Base-by-base conservation (phyloP, 2,797 vertebrate genomes). In the Odontamblyopus rebecca region DNA sequence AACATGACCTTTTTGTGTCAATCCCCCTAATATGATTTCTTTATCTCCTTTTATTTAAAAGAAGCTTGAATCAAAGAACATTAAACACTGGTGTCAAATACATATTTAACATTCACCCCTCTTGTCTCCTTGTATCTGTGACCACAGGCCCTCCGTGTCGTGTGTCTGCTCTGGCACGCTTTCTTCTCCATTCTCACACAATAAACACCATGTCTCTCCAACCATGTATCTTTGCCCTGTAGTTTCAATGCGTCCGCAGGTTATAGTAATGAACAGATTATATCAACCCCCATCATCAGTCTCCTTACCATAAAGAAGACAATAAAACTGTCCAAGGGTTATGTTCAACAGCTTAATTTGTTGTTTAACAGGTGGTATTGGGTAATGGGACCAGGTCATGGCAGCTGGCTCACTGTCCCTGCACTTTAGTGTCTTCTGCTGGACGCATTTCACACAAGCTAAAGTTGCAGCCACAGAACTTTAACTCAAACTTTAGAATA, bases 281-380 rank as follows among this genome's bases (percentile, higher is more conserved):
- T 48, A 48, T 15, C 44, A 63, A 30, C 71, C 60, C 61, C 50
- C 72, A 75, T 88, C 82, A 85, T 91, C 84, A 80, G 81, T 68
- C 61, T 74, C 41, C 65, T 82, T 61, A 54, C 82, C 78, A 76
- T 85, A 78, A 82, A 89, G 85, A 86, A 59, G 50, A 35, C 15
- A 85, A 88, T 91, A 89, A 93, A 93, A 77, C 86, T 91, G 89
- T 89, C 83, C 29, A 16, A 61, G 7, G 54, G 82, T 86, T 77
- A 82, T 76, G 75, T 76, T 81, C 79, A 74, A 83, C 86, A 80
- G 88, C 82, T 90, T 92, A 88, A 93, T 90, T 90, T 93, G 93
- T 91, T 86, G 68, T 54, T 13, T 48, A 84, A 92, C 93, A 94
- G 92, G 91, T 94, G 92, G 74, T 80, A 68, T 82, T 80, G 35